phyloP scores from a whole-genome alignment of 2,888 invertebrate species.

The Chalcis sispes region DNA sequence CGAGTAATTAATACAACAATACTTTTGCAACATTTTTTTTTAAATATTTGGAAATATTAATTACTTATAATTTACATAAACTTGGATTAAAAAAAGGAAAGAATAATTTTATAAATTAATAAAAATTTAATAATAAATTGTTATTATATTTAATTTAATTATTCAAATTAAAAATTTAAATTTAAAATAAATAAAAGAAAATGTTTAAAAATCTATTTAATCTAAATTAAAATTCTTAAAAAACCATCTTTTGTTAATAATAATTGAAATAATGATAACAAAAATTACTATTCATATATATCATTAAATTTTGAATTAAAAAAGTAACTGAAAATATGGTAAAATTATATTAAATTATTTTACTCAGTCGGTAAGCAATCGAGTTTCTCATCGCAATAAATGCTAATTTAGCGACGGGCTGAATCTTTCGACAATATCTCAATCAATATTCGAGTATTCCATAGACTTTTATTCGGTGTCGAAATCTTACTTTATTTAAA shows the following conservation, averaged over 20 bases:
- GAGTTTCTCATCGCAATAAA: slow-evolving; percentile 17
- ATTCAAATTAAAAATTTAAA: background rate
- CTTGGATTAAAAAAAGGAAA: no score
- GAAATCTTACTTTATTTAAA: background rate
- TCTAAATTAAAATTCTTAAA: background rate
- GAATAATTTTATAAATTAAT: no score
- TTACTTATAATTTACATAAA: background rate
- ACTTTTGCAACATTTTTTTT: background rate
- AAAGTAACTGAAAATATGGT: background rate
- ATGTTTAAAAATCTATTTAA: background rate
- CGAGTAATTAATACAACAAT: background rate
- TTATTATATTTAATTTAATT: no score
- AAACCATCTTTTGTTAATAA: background rate
- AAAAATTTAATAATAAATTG: no score
- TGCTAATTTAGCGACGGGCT: background rate
- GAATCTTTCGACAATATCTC: background rate
- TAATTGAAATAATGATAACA: background rate
- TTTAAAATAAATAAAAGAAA: background rate
- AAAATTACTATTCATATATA: background rate
- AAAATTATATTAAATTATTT: slow-evolving; percentile 6
- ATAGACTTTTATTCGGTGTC: background rate
- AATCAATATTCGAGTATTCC: background rate
- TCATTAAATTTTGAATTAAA: slow-evolving; percentile 1
- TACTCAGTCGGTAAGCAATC: slow-evolving; percentile 41
- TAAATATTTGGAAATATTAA: background rate